Conservation (phyloP, 2,888 invertebrate species). For the Bombylius discolor region DNA sequence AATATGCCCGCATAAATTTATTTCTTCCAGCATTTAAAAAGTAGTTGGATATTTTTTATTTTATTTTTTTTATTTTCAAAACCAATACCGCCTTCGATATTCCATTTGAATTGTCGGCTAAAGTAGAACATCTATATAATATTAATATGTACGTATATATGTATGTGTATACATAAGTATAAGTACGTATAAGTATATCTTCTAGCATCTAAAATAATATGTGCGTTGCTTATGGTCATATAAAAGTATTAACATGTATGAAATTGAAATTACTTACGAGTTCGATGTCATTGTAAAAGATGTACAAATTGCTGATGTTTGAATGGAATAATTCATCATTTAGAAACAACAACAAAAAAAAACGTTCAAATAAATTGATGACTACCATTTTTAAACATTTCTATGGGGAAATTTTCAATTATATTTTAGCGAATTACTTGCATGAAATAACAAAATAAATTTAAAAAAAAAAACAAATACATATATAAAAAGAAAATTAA, state of each 20-base stretch:
- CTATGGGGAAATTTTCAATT: conserved; percentile 10
- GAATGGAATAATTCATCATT: conserved; percentile 15
- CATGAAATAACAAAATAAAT: too few species aligned
- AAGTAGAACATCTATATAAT: too few species aligned
- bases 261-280: conserved; percentile 12
- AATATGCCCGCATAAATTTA: background rate
- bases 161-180: too few species aligned
- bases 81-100: too few species aligned
- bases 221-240: background rate
- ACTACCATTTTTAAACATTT: conserved; percentile 9
- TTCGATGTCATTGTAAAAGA: conserved; percentile 10
- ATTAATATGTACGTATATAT: too few species aligned
- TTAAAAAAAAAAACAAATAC: too few species aligned
- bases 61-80: too few species aligned
- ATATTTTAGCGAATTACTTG: background rate
- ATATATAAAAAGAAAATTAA: too few species aligned
- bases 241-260: background rate
- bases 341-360: conserved; percentile 5
- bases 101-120: too few species aligned
- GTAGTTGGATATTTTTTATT: too few species aligned
- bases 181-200: too few species aligned
- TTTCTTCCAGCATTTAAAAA: too few species aligned
- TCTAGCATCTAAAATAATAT: background rate
- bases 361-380: conserved; percentile 5
- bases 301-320: conserved; percentile 15